Evolutionary conservation across 1,140 invertebrate species (phyloP), one percentile per base, ranked within the genome.

Genomic region (Drosophila ohnishii): DNA sequence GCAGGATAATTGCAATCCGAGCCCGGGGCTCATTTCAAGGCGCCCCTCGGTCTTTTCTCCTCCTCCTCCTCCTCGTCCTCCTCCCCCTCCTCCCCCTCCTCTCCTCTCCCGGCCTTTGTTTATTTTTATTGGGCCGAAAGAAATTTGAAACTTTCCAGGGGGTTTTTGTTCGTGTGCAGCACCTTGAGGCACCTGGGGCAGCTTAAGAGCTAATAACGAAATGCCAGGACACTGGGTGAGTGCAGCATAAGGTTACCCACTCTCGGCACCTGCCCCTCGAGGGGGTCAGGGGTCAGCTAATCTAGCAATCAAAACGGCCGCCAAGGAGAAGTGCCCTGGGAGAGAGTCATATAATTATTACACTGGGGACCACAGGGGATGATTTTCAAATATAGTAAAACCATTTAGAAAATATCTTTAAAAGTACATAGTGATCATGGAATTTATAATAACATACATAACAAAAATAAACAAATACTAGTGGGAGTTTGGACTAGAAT

Each of bases 1-100:
- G 48, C 44, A 48, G 71, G 60, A 84, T 84, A 84, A 84, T 84
- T 84, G 80, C 80, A 84, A 84, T 80, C 45, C 66, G 80, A 83
- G 79, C 74, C 63, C 11, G 25, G 14, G 56, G 78, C 44, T 28
- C 45, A 50, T 42, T 50, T 50, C n/a, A 50, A 2, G 7, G 16
- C 55, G 34, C 34, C 22, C 40, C 11, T 39, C 25, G 4, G 13
- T 39, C 30, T 40, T 28, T 4, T 2, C 13, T 14, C 5, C 22
- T 2, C 55, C 25, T 28, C 0, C 22, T 22, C 22, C 22, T 22
- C 22, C 22, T 19, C 19, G 0, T 19, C 19, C 19, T 19, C 5
- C 22, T 2, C 55, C 25, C 5, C 0, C 22, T 22, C 22, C 22
- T 22, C 22, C 22, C 19, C 19, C 1, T 5, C 55, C 25, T 6